A percentile compares a stretch with the other conserved stretches of the same genome.
Evolutionary conservation across 2,113 vertebrate genomes (phyloP).

Genomic region (Zapus hudsonius): DNA sequence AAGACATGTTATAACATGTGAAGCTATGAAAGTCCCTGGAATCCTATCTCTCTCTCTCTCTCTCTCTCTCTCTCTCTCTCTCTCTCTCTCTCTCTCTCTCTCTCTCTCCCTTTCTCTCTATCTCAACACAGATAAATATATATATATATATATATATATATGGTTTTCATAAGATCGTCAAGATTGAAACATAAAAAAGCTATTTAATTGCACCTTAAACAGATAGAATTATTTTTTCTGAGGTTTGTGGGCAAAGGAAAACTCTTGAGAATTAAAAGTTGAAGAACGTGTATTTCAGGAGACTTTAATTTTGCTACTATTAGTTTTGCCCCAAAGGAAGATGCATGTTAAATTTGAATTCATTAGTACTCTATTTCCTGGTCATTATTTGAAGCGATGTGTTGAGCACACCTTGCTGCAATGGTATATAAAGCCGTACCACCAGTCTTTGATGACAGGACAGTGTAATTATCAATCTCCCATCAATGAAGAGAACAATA

Average conservation of each 20-base stretch:
- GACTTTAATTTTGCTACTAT: background rate
- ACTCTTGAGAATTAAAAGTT: background rate
- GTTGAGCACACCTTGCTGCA: background rate
- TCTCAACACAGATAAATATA: too few species aligned
- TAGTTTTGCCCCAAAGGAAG: background rate
- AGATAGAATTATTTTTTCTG: background rate
- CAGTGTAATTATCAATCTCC: background rate
- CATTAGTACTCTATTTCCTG: background rate
- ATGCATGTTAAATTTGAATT: background rate
- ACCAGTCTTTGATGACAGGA: background rate
- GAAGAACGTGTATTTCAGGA: background rate
- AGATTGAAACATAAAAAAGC: background rate
- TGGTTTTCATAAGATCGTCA: background rate
- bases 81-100: too few species aligned
- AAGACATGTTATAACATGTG: too few species aligned
- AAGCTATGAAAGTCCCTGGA: too few species aligned
- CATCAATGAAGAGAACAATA: background rate
- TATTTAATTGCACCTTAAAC: background rate
- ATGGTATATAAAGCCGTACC: background rate
- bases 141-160: too few species aligned
- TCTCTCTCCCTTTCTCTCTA: too few species aligned
- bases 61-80: too few species aligned
- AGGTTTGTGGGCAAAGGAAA: background rate
- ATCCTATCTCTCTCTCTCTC: too few species aligned
- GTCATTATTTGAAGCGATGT: background rate